These are phyloP conservation scores for Ammodytes dubius DNA, from an alignment of 2,113 vertebrate genomes.

Conservation along the genomic window DNA sequence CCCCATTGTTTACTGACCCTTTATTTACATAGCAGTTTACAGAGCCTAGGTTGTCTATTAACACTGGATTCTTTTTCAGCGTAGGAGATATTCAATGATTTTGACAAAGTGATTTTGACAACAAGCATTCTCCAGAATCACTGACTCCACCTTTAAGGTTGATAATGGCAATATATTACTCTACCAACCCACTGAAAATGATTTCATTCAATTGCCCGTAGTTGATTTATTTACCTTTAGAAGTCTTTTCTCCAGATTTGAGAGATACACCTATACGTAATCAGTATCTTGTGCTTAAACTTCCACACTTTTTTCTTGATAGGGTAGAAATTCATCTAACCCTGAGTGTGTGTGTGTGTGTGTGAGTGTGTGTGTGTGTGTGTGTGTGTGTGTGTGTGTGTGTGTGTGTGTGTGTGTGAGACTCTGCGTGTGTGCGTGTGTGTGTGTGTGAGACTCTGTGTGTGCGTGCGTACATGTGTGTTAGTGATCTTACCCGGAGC, in stretches of 20 bases:
- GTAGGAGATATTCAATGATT: too few relatives aligned
- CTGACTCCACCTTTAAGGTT: neutral
- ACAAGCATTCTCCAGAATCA: neutral
- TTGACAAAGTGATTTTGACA: neutral
- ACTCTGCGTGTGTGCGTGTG: neutral
- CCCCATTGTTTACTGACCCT: too few relatives aligned
- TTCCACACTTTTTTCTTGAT: too few relatives aligned
- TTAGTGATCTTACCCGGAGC: slow-evolving; percentile 85
- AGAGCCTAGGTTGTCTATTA: too few relatives aligned
- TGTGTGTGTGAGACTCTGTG: neutral
- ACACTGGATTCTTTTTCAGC: too few relatives aligned
- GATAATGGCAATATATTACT: neutral
- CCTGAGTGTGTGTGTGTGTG: too few relatives aligned
- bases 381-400: neutral
- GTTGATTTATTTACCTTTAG: neutral
- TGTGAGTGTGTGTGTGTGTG: too few relatives aligned
- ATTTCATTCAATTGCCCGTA: neutral
- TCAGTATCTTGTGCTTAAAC: too few relatives aligned
- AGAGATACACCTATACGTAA: too few relatives aligned
- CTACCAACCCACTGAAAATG: neutral
- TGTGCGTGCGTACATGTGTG: neutral
- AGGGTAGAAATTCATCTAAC: too few relatives aligned
- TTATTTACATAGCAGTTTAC: too few relatives aligned
- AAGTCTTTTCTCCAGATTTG: neutral
- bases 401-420: neutral